These are phyloP conservation scores for Pygmarrhopalites habei DNA, from an alignment of 1,140 invertebrate species.

Conservation along the genomic window DNA sequence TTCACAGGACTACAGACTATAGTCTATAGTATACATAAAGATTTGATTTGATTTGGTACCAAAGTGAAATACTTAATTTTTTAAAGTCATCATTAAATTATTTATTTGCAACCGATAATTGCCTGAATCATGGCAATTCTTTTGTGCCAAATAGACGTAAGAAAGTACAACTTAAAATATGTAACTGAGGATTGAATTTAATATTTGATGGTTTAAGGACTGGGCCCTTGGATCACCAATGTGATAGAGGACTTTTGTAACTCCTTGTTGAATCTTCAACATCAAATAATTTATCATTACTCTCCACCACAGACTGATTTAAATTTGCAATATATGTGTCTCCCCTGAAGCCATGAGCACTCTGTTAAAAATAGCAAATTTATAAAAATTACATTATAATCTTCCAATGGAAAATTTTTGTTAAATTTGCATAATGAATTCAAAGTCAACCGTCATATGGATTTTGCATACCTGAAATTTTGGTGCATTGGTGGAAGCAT, in stretches of 20 bases:
- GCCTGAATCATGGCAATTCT: too few relatives aligned
- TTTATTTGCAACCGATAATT: too few relatives aligned
- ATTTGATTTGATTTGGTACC: too few relatives aligned
- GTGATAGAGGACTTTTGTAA: conserved; percentile 22
- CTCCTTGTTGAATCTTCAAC: conserved; percentile 29
- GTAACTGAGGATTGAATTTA: too few relatives aligned
- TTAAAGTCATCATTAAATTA: too few relatives aligned
- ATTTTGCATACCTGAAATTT: conserved; percentile 14
- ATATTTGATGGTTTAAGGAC: too few relatives aligned
- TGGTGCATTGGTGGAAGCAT: not conserved
- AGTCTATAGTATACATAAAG: too few relatives aligned
- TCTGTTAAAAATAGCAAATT: conserved; percentile 8
- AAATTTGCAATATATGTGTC: conserved; percentile 18
- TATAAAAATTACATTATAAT: not conserved
- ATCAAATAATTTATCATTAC: conserved; percentile 23
- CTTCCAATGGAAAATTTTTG: not conserved
- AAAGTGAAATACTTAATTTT: too few relatives aligned
- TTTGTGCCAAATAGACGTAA: too few relatives aligned
- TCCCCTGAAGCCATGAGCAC: conserved; percentile 14
- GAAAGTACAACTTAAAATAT: too few relatives aligned
- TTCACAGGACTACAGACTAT: too few relatives aligned
- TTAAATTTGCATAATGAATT: not conserved
- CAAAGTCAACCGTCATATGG: not conserved
- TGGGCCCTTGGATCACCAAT: conserved; percentile 7
- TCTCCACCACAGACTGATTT: conserved; percentile 21